Percentiles rank a stretch among this genome's conserved stretches.
Conservation (phyloP, 2,888 invertebrate genomes). For the Mystacides longicornis region DNA sequence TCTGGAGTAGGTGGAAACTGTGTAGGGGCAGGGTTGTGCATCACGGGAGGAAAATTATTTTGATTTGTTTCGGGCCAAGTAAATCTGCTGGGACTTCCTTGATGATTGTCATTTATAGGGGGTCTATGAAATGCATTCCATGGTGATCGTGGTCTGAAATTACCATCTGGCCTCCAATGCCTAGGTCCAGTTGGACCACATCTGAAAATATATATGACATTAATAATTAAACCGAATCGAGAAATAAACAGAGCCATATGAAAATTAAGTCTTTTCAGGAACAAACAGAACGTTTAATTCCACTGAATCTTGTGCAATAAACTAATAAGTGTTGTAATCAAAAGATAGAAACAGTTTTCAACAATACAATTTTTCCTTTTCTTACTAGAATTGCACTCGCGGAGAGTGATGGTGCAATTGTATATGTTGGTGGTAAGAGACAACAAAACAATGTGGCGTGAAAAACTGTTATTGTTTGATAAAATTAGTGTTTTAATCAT, state of each 20-base stretch:
- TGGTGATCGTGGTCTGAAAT: constrained; percentile 7
- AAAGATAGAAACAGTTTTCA: too few relatives aligned
- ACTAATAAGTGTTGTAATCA: too few relatives aligned
- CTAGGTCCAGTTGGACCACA: constrained; percentile 13
- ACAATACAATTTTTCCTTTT: too few relatives aligned
- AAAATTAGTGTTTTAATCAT: background rate
- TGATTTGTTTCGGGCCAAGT: background rate
- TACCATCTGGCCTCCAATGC: constrained; percentile 15
- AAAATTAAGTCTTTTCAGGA: too few relatives aligned
- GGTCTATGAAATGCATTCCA: constrained; percentile 13
- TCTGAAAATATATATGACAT: too few relatives aligned
- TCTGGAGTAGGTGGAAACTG: background rate
- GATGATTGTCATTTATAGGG: background rate
- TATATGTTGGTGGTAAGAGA: too few relatives aligned
- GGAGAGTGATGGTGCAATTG: too few relatives aligned
- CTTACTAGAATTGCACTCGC: too few relatives aligned
- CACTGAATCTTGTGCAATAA: too few relatives aligned
- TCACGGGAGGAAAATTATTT: background rate
- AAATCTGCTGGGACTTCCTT: background rate
- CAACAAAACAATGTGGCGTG: too few relatives aligned
- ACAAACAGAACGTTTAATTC: too few relatives aligned
- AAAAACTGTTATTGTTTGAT: background rate
- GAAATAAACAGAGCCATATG: background rate
- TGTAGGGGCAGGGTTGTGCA: background rate
- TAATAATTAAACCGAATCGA: too few relatives aligned